Conservation (phyloP, 2,113 vertebrate genomes). For the Rhodinocichla rosea region DNA sequence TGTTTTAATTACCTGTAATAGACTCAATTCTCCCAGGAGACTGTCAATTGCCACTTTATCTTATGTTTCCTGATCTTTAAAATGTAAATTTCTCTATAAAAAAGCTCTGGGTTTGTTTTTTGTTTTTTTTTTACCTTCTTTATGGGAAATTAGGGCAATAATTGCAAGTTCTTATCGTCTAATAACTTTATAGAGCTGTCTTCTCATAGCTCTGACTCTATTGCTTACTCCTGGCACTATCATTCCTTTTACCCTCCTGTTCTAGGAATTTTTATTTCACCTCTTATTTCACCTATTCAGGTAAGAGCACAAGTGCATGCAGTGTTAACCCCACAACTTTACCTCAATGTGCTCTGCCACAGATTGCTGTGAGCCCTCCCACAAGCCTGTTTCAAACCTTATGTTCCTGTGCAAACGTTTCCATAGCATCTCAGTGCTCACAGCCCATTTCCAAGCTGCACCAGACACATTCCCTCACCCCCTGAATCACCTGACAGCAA, state of each 20-base stretch:
- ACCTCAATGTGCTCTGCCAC: not conserved
- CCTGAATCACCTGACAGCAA: slow-evolving; percentile 8
- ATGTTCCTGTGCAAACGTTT: not conserved
- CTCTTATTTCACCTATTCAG: not conserved
- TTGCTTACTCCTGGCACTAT: not conserved
- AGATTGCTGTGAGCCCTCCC: not conserved
- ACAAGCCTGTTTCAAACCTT: not conserved
- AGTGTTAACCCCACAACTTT: not conserved
- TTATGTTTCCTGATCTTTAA: not conserved
- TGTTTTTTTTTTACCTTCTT: not conserved
- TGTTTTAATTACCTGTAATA: not conserved
- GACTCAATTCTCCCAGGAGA: not conserved
- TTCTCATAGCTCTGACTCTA: not conserved
- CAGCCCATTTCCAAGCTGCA: not conserved
- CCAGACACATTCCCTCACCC: not conserved
- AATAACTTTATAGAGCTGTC: not conserved
- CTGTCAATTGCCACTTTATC: not conserved
- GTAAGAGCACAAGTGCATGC: not conserved
- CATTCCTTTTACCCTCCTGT: not conserved
- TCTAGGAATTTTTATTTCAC: not conserved
- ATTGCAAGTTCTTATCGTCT: not conserved
- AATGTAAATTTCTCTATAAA: not conserved
- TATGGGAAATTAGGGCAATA: not conserved
- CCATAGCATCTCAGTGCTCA: not conserved
- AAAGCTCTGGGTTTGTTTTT: not conserved